These are phyloP conservation scores for Thelaira solivaga DNA, from an alignment of 2,888 invertebrate species.

Conservation along the genomic window DNA sequence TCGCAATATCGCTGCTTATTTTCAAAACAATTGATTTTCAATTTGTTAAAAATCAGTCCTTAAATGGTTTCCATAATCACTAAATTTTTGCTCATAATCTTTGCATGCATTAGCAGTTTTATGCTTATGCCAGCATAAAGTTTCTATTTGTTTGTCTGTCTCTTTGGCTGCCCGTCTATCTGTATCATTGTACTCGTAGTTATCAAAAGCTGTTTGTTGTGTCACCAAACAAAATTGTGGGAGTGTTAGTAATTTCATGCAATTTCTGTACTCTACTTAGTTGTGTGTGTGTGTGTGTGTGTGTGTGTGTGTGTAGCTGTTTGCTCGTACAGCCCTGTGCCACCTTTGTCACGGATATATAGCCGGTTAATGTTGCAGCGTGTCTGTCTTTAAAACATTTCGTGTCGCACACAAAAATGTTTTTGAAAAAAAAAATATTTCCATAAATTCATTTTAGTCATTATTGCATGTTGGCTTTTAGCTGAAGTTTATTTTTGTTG, in stretches of 20 bases:
- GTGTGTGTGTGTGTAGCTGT: neutral
- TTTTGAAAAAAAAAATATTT: constrained; percentile 61
- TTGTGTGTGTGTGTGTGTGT: constrained; percentile 11
- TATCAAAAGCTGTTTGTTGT: constrained; percentile 25
- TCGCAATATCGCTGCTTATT: too few relatives aligned
- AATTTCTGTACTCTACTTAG: constrained; percentile 49
- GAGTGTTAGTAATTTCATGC: constrained; percentile 39
- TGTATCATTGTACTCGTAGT: too few relatives aligned
- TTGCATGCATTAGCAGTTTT: constrained; percentile 46
- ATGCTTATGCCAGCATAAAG: neutral
- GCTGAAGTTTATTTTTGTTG: neutral
- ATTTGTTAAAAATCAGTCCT: neutral
- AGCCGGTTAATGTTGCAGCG: constrained; percentile 21
- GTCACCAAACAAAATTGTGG: constrained; percentile 43
- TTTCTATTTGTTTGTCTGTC: constrained; percentile 1
- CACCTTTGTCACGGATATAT: neutral
- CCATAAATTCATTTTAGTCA: constrained; percentile 63
- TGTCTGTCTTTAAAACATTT: constrained; percentile 26
- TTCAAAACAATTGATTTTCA: too few relatives aligned
- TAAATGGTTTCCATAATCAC: neutral
- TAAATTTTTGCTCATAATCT: neutral
- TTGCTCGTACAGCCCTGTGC: neutral
- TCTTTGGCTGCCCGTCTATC: neutral
- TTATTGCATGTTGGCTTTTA: constrained; percentile 51
- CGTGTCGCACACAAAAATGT: constrained; percentile 35